phyloP scores from a whole-genome alignment of 1,140 invertebrate species.

The Eumeta japonica region DNA sequence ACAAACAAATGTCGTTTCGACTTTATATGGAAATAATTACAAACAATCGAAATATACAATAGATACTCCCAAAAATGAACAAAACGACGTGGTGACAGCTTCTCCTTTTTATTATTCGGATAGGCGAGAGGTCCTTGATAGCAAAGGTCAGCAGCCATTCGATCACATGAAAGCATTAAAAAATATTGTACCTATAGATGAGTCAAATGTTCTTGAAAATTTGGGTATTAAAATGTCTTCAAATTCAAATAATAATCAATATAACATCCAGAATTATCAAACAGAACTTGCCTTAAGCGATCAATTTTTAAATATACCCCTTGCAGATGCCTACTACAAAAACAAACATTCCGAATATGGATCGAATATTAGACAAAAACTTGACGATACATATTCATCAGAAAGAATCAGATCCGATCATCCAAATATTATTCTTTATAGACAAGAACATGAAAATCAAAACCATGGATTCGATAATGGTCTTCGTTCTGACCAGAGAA shows the following conservation, averaged over 20 bases:
- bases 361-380: conserved; percentile 33
- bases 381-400: conserved; percentile 32
- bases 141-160: conserved; percentile 34
- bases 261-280: conserved; percentile 21
- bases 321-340: conserved; percentile 38
- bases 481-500: too few relatives aligned
- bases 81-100: conserved; percentile 35
- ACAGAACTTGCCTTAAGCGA: too few relatives aligned
- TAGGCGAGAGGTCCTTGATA: conserved; percentile 26
- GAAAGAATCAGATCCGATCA: too few relatives aligned
- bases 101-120: conserved; percentile 32
- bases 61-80: conserved; percentile 22
- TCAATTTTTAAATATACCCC: too few relatives aligned
- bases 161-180: conserved; percentile 54
- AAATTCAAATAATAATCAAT: conserved; percentile 21
- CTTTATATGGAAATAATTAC: conserved; percentile 20
- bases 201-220: conserved; percentile 42
- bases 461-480: too few relatives aligned
- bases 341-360: conserved; percentile 39
- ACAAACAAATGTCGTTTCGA: too few relatives aligned
- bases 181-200: conserved; percentile 51
- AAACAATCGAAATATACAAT: conserved; percentile 25
- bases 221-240: conserved; percentile 20
- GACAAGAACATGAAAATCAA: too few relatives aligned
- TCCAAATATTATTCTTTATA: too few relatives aligned